A percentile compares a stretch with the other conserved stretches of the same genome.
phyloP scores from a whole-genome alignment of 1,140 invertebrate genomes.

The Gryllus bimaculatus region DNA sequence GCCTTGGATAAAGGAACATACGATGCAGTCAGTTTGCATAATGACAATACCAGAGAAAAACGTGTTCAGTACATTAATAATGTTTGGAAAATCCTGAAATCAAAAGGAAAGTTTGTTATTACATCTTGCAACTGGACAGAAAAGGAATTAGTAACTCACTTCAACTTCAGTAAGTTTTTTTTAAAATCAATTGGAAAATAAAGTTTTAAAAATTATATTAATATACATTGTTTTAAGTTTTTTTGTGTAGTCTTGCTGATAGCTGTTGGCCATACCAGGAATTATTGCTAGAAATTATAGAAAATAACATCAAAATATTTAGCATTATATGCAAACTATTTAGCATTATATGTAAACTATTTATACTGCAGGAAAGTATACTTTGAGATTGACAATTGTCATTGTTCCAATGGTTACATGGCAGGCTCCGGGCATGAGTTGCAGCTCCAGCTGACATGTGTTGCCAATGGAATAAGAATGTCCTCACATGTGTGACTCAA shows the following conservation, averaged over 20 bases:
- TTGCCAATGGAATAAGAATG: too few relatives aligned
- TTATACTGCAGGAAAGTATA: background rate
- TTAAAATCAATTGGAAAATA: background rate
- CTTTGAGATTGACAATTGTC: background rate
- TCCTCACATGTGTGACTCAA: too few relatives aligned
- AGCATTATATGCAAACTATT: too few relatives aligned
- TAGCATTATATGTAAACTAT: background rate
- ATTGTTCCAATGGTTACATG: background rate
- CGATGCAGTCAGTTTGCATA: slow-evolving; percentile 78
- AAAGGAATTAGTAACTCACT: slow-evolving; percentile 65
- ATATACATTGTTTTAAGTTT: background rate
- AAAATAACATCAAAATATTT: background rate
- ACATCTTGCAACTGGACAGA: slow-evolving; percentile 94
- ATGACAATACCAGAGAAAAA: slow-evolving; percentile 51
- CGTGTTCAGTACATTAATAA: slow-evolving; percentile 59
- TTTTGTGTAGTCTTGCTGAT: background rate
- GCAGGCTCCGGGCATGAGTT: background rate
- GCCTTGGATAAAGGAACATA: slow-evolving; percentile 88
- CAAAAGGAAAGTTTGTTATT: slow-evolving; percentile 63
- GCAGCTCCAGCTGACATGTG: too few relatives aligned
- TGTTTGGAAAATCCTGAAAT: slow-evolving; percentile 47
- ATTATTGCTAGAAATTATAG: background rate
- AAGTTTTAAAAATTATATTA: background rate
- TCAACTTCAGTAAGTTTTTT: slow-evolving; percentile 41
- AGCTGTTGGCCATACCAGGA: background rate